Evolutionary conservation across 2,888 invertebrate species (phyloP), one percentile per base, ranked within the genome.

Genomic region (Capitulum mitella): DNA sequence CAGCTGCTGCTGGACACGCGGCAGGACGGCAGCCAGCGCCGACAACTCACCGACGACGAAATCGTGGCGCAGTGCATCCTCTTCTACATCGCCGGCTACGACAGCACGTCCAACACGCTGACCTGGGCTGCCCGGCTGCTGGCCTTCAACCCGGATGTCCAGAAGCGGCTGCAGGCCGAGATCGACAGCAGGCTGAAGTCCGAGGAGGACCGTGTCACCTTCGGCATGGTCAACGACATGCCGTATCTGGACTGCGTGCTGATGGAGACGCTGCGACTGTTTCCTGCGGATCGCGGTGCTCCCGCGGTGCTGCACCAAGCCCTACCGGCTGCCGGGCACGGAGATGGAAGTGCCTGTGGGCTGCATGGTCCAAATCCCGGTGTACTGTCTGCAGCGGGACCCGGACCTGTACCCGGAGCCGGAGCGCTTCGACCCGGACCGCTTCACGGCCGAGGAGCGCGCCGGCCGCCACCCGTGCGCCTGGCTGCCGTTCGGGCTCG

Each of bases 401-500:
- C 46, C 37, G 0, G 26, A 70, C 8, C 29, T 37, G 32, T 80
- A 79, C 79, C 19, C 58, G 26, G n/a, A 76, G 12, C 79, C 79
- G 16, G 75, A 78, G 12, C 12, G 29, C 16, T 80, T 79, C 77
- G 74, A 58, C 19, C 79, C 79, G 26, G 78, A 80, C 16, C 58
- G 78, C 29, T 79, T 79, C 78, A 29, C 77, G 26, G n/a, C 77
- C n/a, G 61, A 79, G 58, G 46, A 37, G 29, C 54, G 58, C 40
- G 76, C 54, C 3, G 34, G 29, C 26, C 58, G 58, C 1, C 34
- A 37, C 29, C 19, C 37, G 29, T 64, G 46, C 19, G 29, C 77
- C 32, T 79, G n/a, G 54, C 54, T 76, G n/a, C 70, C 79, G 40
- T 80, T 80, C 58, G 80, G 80, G 0, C 80, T 78, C 3, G 80